Evolutionary conservation across 2,888 invertebrate genomes (phyloP).

Genomic region (Cheilosia scutellata): DNA sequence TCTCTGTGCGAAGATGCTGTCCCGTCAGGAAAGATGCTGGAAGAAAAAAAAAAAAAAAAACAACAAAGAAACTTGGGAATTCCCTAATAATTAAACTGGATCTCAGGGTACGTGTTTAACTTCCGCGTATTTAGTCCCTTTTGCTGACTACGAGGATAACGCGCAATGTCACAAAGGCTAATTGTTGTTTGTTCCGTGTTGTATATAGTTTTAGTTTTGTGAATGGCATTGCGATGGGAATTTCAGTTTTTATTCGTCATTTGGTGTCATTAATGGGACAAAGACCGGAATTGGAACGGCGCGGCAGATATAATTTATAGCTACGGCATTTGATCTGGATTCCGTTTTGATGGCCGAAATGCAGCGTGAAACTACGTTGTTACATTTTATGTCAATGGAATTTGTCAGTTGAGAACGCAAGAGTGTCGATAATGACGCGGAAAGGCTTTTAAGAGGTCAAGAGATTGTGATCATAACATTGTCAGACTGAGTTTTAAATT

Average conservation of each 20-base stretch:
- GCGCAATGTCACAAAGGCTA: conserved; percentile 74
- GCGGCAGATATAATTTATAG: conserved; percentile 40
- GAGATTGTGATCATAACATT: too few species aligned
- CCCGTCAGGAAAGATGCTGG: conserved; percentile 51
- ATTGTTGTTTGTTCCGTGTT: conserved; percentile 65
- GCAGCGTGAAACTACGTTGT: conserved; percentile 20
- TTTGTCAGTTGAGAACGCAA: background rate
- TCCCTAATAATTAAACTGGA: conserved; percentile 74
- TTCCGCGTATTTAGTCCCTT: conserved; percentile 70
- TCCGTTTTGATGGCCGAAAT: conserved; percentile 8
- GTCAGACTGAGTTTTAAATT: too few species aligned
- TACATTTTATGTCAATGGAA: background rate
- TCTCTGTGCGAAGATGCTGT: conserved; percentile 30
- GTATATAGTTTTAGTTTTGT: conserved; percentile 27
- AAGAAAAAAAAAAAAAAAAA: conserved; percentile 6
- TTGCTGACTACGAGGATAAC: conserved; percentile 53
- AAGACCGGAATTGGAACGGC: conserved; percentile 50
- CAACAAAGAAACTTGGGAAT: conserved; percentile 48
- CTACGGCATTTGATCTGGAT: conserved; percentile 54
- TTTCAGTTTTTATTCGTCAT: conserved; percentile 51
- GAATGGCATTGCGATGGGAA: conserved; percentile 58
- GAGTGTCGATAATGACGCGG: background rate
- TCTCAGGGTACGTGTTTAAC: conserved; percentile 54
- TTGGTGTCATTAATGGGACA: conserved; percentile 63
- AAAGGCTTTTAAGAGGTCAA: too few species aligned